Percentiles rank a stretch among this genome's conserved stretches.
Conservation (phyloP, 2,113 vertebrate genomes). For the Lophura nycthemera region DNA sequence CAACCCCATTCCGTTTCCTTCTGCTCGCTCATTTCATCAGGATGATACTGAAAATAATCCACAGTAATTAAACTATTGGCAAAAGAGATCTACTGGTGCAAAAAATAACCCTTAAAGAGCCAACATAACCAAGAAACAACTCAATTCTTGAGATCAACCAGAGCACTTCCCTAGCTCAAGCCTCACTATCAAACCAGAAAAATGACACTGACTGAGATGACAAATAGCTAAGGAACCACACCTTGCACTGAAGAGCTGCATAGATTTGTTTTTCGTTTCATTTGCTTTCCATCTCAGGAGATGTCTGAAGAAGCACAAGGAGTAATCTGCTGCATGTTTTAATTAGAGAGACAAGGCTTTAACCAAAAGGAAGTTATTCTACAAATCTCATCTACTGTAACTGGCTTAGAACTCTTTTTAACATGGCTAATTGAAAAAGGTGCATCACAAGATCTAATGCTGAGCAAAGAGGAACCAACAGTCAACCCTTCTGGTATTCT, state of each 20-base stretch:
- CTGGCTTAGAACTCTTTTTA: background rate
- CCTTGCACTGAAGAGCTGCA: background rate
- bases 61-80: background rate
- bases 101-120: background rate
- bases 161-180: background rate
- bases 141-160: background rate
- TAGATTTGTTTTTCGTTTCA: background rate
- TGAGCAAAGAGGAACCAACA: background rate
- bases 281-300: background rate
- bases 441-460: background rate
- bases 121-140: background rate
- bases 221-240: background rate
- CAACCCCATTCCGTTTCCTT: slow-evolving; percentile 46
- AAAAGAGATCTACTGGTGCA: background rate
- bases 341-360: background rate
- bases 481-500: background rate
- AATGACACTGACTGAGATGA: background rate
- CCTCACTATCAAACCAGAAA: background rate
- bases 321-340: background rate
- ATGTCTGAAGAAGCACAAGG: background rate
- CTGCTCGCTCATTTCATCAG: slow-evolving; percentile 46
- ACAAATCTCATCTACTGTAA: background rate
- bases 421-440: background rate
- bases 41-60: slow-evolving; percentile 49
- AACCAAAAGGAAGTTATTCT: background rate